Evolutionary conservation across 2,113 vertebrate genomes (phyloP), one percentile per base, ranked within the genome.

Genomic region (Pavo muticus): DNA sequence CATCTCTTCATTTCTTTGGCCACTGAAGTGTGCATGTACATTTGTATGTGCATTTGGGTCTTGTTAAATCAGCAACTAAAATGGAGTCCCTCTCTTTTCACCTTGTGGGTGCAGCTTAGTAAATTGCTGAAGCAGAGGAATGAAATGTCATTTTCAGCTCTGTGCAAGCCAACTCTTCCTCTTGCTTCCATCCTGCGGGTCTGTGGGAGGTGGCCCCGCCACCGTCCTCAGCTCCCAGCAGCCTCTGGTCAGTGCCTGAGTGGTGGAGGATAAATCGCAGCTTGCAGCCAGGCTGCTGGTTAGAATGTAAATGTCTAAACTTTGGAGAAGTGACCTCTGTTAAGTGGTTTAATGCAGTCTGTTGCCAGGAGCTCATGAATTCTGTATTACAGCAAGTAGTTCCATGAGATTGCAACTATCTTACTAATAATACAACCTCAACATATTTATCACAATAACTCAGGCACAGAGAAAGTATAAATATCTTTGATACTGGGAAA

Each of bases 321-420:
- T 96, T 96, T 47, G 88, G 73, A 90, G 76, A 96, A 96, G 90
- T 95, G 96, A 97, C 97, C 96, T 94, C 90, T 86, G 75, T 95
- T 94, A 98, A 97, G 87, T 96, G 94, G 87, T 82, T 97, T 97
- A 96, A 97, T 96, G 93, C 65, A 96, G 84, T 92, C 91, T 91
- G 80, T 86, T 97, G 96, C 93, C 90, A 97, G 95, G 72, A 96
- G 95, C 96, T 98, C 97, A 97, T 97, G 97, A 97, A 98, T 98
- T 97, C 97, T 97, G 96, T 96, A 97, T 97, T 96, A 96, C 87
- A 91, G 85, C 30, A 39, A 96, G 79, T 70, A 83, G 56, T 91
- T 97, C 93, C 96, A 97, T 98, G 97, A 97, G 97, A 94, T 86
- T 96, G 97, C 97, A 97, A 96, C 96, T 97, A 96, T 97, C 96